Percentiles rank a stretch among this genome's conserved stretches.
Evolutionary conservation across 1,140 invertebrate species (phyloP).

Genomic region (Batillaria attramentaria): DNA sequence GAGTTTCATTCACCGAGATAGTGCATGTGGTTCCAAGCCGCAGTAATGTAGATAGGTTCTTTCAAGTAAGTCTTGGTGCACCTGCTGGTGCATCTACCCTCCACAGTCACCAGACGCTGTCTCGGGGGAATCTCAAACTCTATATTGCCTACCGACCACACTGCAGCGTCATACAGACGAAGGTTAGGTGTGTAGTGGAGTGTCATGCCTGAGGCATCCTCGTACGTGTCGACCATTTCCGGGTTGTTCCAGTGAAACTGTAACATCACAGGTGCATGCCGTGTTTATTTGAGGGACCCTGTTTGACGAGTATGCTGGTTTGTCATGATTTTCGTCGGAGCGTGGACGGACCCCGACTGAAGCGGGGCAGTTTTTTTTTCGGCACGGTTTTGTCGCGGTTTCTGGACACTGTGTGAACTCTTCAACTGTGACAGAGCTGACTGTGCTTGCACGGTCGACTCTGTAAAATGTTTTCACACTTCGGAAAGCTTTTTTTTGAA

Average conservation of each 20-base stretch:
- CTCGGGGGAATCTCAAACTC: constrained; percentile 44
- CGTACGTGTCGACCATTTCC: constrained; percentile 15
- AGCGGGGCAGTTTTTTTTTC: too few species aligned
- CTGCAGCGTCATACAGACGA: constrained; percentile 34
- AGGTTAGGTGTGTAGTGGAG: constrained; percentile 41
- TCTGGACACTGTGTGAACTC: too few species aligned
- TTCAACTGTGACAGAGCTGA: too few species aligned
- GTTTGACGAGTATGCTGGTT: too few species aligned
- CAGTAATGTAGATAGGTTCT: constrained; percentile 42
- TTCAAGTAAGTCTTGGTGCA: constrained; percentile 39
- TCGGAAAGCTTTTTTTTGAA: too few species aligned
- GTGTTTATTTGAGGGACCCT: too few species aligned
- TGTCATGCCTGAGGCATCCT: constrained; percentile 48
- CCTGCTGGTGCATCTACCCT: constrained; percentile 30
- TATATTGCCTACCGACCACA: constrained; percentile 45
- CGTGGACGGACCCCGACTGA: constrained; percentile 16
- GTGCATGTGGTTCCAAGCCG: constrained; percentile 54
- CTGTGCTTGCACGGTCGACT: too few species aligned
- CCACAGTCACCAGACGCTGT: constrained; percentile 8
- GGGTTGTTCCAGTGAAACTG: constrained; percentile 59
- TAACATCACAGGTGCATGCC: neutral
- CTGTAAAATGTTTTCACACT: too few species aligned
- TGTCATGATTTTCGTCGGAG: constrained; percentile 1
- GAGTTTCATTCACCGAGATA: constrained; percentile 48
- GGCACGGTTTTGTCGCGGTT: too few species aligned